A percentile compares a stretch with the other conserved stretches of the same genome.
Evolutionary conservation across 2,888 invertebrate species (phyloP).

Genomic region (Lasioglossum marginatum): DNA sequence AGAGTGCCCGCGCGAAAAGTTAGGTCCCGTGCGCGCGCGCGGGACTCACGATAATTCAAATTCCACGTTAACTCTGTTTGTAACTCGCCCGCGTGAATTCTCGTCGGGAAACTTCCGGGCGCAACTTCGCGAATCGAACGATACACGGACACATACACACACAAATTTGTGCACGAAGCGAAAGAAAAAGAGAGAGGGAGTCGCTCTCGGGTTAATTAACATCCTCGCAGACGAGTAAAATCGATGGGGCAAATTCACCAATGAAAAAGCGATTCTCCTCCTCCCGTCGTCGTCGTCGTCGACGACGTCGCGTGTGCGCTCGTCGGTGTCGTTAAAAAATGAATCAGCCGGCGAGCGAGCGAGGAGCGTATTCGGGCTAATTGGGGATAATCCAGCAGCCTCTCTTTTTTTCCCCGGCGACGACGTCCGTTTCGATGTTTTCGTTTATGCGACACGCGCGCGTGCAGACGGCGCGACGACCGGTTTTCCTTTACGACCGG

Average conservation of each 20-base stretch:
- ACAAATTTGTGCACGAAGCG: neutral
- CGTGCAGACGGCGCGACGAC: neutral
- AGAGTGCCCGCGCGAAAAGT: neutral
- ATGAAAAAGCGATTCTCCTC: constrained; percentile 19
- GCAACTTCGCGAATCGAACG: constrained; percentile 49
- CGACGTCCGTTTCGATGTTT: constrained; percentile 11
- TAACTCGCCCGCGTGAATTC: constrained; percentile 31
- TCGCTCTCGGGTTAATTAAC: constrained; percentile 59
- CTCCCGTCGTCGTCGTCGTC: neutral
- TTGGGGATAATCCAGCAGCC: constrained; percentile 52
- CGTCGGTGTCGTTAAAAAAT: constrained; percentile 38
- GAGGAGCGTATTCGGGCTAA: constrained; percentile 43
- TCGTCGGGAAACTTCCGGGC: constrained; percentile 26
- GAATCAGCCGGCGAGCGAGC: constrained; percentile 24
- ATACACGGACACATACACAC: neutral
- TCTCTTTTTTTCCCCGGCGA: neutral
- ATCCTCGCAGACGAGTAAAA: constrained; percentile 42
- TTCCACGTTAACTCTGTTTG: constrained; percentile 20
- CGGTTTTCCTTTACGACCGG: neutral
- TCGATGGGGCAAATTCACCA: constrained; percentile 28
- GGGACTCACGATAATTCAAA: constrained; percentile 27
- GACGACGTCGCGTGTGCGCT: constrained; percentile 4
- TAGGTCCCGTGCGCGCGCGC: neutral
- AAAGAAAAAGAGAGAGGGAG: neutral
- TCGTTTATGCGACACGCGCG: neutral